Evolutionary conservation across 64 coral and sea anemone genomes (phyloP), one percentile per base, ranked within the genome.

Genomic region (Stylophora pistillata): DNA sequence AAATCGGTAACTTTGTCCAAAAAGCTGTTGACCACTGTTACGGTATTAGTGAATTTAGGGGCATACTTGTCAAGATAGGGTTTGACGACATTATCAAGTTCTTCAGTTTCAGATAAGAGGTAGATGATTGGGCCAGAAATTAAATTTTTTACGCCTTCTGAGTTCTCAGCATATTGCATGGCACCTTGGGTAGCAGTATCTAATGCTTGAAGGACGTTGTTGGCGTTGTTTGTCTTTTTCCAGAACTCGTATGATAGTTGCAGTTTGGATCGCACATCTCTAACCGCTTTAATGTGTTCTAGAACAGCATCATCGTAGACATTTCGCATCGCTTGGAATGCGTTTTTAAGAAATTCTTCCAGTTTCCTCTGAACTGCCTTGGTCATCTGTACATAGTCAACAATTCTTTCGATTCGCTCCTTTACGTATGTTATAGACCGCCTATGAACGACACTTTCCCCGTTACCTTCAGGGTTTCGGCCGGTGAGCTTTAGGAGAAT

Each of bases 1-100:
- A 98, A 98, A 0, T 83, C 72, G 3, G 93, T 98, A 30, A 98
- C 90, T 89, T 95, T 95, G 13, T 95, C 88, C 54, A 98, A 78
- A 72, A 98, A 98, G 13, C 23, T 34, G 54, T 98, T 95, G 33
- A 98, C 93, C 61, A 93, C 92, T 25, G 33, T 56, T 7, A 85
- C 92, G 28, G 83, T 77, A 56, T 95, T 86, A 32, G 89, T 73
- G 13, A 95, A 82, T 82, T 85, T 88, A 20, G 78, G 73, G 74
- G 91, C 56, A 31, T 98, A 95, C 58, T 93, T 95, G 57, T 91
- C 73, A 58, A 98, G 90, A 30, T 90, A 78, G 26, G 90, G 89
- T 26, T 94, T 78, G 17, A 94, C 84, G 23, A 94, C 83, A 37
- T 90, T 66, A 55, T 52, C 90, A 17, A 94, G 81, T 33, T 94